phyloP scores from a whole-genome alignment of 2,888 invertebrate genomes.

The Limnephilus marmoratus region DNA sequence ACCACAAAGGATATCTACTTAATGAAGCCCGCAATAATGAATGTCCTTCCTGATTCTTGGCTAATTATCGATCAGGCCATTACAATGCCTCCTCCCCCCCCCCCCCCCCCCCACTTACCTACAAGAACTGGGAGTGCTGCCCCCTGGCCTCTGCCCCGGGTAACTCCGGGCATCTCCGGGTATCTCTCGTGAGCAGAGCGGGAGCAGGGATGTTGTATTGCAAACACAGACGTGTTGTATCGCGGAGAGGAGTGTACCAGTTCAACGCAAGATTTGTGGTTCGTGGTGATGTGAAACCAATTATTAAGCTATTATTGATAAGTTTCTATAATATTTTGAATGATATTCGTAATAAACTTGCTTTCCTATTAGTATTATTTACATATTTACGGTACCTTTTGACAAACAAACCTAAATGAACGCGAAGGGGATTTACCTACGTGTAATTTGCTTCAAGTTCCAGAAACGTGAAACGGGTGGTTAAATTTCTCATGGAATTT shows the following conservation, averaged over 20 bases:
- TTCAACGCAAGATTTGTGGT: neutral
- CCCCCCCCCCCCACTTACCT: neutral
- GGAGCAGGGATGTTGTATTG: slow-evolving; percentile 46
- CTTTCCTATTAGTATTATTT: too few relatives aligned
- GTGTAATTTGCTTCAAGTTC: too few relatives aligned
- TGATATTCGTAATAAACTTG: neutral
- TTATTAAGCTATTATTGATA: neutral
- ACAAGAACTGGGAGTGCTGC: neutral
- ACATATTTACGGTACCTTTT: too few relatives aligned
- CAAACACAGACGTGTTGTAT: slow-evolving; percentile 60
- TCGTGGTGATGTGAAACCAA: slow-evolving; percentile 45
- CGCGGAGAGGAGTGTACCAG: slow-evolving; percentile 46
- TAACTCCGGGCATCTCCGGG: slow-evolving; percentile 46
- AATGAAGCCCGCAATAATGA: neutral
- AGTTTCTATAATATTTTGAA: neutral
- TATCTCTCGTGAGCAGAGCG: slow-evolving; percentile 54
- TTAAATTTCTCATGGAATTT: too few relatives aligned
- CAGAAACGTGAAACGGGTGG: too few relatives aligned
- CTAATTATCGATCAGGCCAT: slow-evolving; percentile 25
- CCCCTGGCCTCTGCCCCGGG: slow-evolving; percentile 19
- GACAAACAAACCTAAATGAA: too few relatives aligned
- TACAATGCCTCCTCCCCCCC: neutral
- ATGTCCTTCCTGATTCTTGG: neutral
- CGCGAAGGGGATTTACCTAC: too few relatives aligned
- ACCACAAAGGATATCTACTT: neutral